Base-by-base conservation (phyloP, 2,888 invertebrate genomes). In the Trichogramma dendrolimi region DNA sequence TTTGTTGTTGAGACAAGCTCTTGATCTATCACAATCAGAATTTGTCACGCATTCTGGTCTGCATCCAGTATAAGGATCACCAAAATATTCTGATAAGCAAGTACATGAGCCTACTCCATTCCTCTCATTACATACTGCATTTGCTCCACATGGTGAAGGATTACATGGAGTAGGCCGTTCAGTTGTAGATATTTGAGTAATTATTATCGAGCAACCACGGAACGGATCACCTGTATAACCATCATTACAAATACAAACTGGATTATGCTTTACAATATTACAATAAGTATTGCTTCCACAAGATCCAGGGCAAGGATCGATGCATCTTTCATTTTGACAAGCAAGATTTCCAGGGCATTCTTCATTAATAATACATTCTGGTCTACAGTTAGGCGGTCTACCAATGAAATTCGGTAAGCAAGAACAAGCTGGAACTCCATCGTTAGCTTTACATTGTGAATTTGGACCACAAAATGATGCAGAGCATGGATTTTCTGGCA, bases 141-240 rank as follows among this genome's bases (percentile, higher is more conserved):
- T 94, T 8, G 90, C 87, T 42, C 94, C 94, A 75, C 94, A 94
- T 4, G 93, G 93, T 43, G 90, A 91, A 44, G 91, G 92, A 76
- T 89, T 88, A 75, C 94, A 94, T 11, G 93, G 93, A 10, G 69
- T 69, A 39, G 69, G 68, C 75, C 85, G 86, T 75, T 85, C 87
- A 65, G 79, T 81, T 38, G 85, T 81, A 67, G 81, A 81, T 42
- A 83, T 80, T 67, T 83, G 71, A 69, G 79, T 74, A 14, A 74
- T 71, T 27, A 82, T 78, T 1, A 69, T 71, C 14, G 78, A 77
- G 73, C 90, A 93, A 72, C 89, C 90, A 70, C 86, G 86, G 80
- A 92, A 92, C 67, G 94, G 93, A 84, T 94, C 90, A 50, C 94
- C 94, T 6, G 87, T 87, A 77, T 87, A 92, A 69, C 90, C 90